Percentiles rank a stretch among this genome's conserved stretches.
These are phyloP conservation scores for Rhinogobio ventralis DNA, from an alignment of 2,797 vertebrate genomes.

Conservation along the genomic window DNA sequence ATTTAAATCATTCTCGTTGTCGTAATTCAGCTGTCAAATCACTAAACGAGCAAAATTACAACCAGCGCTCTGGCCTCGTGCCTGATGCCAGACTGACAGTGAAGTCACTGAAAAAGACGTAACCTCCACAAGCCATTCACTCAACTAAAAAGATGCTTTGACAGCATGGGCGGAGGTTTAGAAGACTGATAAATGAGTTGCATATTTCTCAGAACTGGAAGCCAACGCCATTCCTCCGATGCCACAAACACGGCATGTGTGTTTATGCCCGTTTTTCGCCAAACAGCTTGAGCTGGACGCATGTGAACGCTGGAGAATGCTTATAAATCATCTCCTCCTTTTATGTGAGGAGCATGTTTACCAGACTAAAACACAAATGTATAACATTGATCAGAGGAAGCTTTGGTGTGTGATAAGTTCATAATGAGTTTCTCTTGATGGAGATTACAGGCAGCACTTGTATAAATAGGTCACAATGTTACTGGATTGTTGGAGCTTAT, in stretches of 20 bases:
- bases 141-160: neutral
- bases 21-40: conserved; percentile 12
- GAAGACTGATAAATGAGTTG: conserved; percentile 4
- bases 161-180: neutral
- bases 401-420: conserved; percentile 16
- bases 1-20: neutral
- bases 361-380: conserved; percentile 33
- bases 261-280: conserved; percentile 23
- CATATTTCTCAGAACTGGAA: conserved; percentile 15
- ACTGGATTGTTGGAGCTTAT: conserved; percentile 31
- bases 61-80: neutral
- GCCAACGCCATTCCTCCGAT: conserved; percentile 25
- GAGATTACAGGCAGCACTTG: conserved; percentile 32
- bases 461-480: conserved; percentile 51
- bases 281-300: neutral
- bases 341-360: conserved; percentile 26
- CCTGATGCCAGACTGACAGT: neutral
- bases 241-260: conserved; percentile 3
- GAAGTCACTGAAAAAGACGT: neutral
- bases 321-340: conserved; percentile 23
- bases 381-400: conserved; percentile 8
- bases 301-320: neutral
- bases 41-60: conserved; percentile 17
- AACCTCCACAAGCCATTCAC: neutral
- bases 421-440: conserved; percentile 40